phyloP scores from a whole-genome alignment of 2,797 vertebrate genomes.

The Aphelocoma californica region DNA sequence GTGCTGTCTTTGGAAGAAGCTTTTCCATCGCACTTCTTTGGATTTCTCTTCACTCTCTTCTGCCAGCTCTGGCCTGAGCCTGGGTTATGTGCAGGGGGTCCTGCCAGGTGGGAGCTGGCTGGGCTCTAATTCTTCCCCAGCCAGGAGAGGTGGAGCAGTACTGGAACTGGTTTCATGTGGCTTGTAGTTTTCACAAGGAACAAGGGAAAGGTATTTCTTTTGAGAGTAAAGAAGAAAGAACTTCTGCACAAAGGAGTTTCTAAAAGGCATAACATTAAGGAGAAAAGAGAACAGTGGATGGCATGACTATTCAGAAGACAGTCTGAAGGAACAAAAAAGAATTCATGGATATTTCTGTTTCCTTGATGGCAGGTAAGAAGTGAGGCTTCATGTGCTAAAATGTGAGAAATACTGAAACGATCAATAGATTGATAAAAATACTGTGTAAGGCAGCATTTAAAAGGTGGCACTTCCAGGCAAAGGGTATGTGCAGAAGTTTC shows the following conservation, averaged over 20 bases:
- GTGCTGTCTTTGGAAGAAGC: not conserved
- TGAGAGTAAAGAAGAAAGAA: not conserved
- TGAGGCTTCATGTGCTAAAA: not conserved
- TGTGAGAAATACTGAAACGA: not conserved
- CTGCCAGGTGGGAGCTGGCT: not conserved
- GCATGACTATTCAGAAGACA: not conserved
- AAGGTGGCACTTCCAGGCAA: not conserved
- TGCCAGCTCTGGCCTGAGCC: not conserved
- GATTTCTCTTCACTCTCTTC: not conserved
- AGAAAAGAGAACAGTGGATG: not conserved
- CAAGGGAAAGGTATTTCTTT: not conserved
- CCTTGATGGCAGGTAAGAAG: not conserved
- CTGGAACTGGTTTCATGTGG: not conserved
- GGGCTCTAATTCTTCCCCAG: not conserved
- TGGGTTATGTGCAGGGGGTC: fast-evolving
- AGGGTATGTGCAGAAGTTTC: not conserved
- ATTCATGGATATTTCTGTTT: not conserved
- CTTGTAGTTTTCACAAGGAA: not conserved
- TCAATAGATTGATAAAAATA: not conserved
- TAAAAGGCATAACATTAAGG: not conserved
- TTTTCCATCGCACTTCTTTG: not conserved
- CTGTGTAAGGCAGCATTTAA: not conserved
- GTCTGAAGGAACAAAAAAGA: not conserved
- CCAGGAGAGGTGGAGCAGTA: not conserved
- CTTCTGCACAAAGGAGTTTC: not conserved